Evolutionary conservation across 2,797 vertebrate genomes (phyloP), one percentile per base, ranked within the genome.

Genomic region (Molothrus ater): DNA sequence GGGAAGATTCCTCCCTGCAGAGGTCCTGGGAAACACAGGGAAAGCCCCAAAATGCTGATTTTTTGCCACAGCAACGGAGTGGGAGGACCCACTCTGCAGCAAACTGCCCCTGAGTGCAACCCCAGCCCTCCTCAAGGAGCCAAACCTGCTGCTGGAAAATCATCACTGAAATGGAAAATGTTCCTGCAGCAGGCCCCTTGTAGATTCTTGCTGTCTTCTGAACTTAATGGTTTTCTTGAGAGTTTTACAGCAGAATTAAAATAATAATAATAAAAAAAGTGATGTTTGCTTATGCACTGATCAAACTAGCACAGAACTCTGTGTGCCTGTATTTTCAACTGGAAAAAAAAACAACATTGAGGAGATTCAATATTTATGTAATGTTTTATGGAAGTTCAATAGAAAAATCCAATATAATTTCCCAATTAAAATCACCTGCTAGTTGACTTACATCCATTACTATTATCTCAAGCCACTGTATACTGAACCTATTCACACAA

Each of bases 321-420:
- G 6, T 56, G 94, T 91, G 86, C 76, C 66, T 63, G 0, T 65
- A 59, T 90, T 90, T 95, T 72, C 73, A 54, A 3, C 54, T 38
- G 60, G 28, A 90, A 80, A 63, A 92, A 63, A 92, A 90, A 93
- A n/a, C n/a, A 95, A 61, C 69, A 80, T 17, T 40, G 66, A 76
- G 87, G 60, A 88, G 89, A 91, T 93, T 94, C 93, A 96, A 95
- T 96, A 96, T 97, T 96, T 95, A 96, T 83, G 87, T 61, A 95
- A 91, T 81, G 71, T 72, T 95, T 95, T 88, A 91, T 88, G 47
- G 94, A 91, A 91, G 68, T 90, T 95, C 94, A 95, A 91, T 80
- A 95, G 91, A 80, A 92, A 96, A 96, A 91, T 92, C 76, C 94
- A 95, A 94, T 95, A 95, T 94, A 88, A 96, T 96, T 96, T 96